phyloP scores from a whole-genome alignment of 1,140 invertebrate species.

The Zaprionus capensis region DNA sequence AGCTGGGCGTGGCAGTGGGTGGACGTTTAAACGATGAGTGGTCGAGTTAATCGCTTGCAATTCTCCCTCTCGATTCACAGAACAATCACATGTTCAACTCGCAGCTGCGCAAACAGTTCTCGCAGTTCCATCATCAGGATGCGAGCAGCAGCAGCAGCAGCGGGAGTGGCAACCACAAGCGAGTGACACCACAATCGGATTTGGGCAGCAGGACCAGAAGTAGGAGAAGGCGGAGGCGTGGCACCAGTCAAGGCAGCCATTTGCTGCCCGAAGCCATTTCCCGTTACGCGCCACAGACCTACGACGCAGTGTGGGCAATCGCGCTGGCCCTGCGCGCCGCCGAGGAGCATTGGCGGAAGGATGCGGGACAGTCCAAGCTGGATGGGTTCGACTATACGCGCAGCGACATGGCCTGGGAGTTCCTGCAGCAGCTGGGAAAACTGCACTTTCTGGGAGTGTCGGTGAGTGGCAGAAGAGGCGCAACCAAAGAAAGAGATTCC shows the following conservation, averaged over 20 bases:
- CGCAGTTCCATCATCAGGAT: conserved; percentile 60
- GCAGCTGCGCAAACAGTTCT: conserved; percentile 75
- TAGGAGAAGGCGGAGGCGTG: conserved; percentile 33
- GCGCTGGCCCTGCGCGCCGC: conserved; percentile 87
- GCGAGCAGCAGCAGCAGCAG: conserved; percentile 16
- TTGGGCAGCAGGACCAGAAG: conserved; percentile 36
- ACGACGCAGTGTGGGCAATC: conserved; percentile 95
- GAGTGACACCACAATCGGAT: conserved; percentile 54
- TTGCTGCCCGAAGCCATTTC: conserved; percentile 85
- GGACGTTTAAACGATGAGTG: conserved; percentile 40
- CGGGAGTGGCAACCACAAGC: conserved; percentile 27
- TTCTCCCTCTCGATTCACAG: conserved; percentile 84
- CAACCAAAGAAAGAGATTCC: background rate
- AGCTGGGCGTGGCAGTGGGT: background rate
- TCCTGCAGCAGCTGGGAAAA: conserved; percentile 88
- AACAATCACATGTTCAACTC: conserved; percentile 88
- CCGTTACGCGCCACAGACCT: conserved; percentile 90
- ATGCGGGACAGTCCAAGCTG: conserved; percentile 84
- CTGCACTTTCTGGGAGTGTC: conserved; percentile 93
- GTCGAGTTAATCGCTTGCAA: conserved; percentile 51
- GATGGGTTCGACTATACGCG: conserved; percentile 89
- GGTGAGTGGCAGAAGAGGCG: conserved; percentile 85
- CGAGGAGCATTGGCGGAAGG: conserved; percentile 75
- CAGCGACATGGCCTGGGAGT: conserved; percentile 88
- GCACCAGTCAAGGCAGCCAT: conserved; percentile 29